Evolutionary conservation across 2,888 invertebrate species (phyloP).

Genomic region (Vandiemenella viatica): DNA sequence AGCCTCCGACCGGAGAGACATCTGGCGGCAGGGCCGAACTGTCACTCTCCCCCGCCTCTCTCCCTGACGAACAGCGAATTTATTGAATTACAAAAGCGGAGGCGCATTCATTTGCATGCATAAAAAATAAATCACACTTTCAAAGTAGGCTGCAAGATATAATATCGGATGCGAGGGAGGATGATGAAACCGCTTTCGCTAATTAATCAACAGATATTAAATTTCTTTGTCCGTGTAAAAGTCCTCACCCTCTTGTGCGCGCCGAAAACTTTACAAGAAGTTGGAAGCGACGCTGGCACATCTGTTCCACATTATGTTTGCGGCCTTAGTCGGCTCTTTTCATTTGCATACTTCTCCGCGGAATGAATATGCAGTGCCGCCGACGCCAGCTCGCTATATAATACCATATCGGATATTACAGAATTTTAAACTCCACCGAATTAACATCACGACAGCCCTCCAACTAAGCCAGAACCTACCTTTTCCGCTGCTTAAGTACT

Average conservation of each 20-base stretch:
- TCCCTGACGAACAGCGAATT: conserved; percentile 23
- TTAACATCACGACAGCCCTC: too few species aligned
- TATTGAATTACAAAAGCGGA: conserved; percentile 24
- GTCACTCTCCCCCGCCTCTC: too few species aligned
- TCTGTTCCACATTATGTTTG: background rate
- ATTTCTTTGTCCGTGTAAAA: background rate
- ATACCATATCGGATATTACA: too few species aligned
- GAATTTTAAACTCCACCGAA: too few species aligned
- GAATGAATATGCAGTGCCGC: too few species aligned
- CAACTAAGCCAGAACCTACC: too few species aligned
- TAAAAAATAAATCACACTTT: conserved; percentile 22
- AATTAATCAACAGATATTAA: conserved; percentile 5
- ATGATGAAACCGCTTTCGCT: conserved; percentile 1
- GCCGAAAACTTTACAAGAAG: background rate
- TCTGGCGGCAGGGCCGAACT: too few species aligned
- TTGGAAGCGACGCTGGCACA: background rate
- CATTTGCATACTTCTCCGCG: background rate
- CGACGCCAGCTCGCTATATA: too few species aligned
- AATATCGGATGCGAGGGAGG: background rate
- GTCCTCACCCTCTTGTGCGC: background rate
- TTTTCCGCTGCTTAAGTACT: too few species aligned
- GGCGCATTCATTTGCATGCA: conserved; percentile 25
- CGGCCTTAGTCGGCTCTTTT: background rate
- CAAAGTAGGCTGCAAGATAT: conserved; percentile 6
- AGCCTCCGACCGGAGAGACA: too few species aligned